Percentiles rank a stretch among this genome's conserved stretches.
phyloP scores from a whole-genome alignment of 2,113 vertebrate species.

The Vidua chalybeata region DNA sequence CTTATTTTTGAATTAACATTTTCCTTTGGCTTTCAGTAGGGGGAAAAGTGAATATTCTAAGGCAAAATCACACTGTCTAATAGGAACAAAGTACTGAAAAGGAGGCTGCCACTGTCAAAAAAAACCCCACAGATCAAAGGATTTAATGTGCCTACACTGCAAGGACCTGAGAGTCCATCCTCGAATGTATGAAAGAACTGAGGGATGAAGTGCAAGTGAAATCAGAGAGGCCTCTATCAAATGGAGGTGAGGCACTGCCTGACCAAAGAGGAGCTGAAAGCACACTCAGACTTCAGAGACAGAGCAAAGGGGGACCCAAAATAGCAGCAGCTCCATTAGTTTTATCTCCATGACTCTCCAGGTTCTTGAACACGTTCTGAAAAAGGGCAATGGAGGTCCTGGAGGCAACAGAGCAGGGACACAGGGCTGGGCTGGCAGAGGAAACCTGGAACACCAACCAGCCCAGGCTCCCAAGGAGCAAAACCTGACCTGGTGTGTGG shows the following conservation, averaged over 20 bases:
- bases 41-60: neutral
- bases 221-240: neutral
- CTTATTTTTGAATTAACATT: neutral
- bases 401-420: neutral
- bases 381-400: fast-evolving
- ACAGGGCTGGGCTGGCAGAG: neutral
- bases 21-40: neutral
- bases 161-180: neutral
- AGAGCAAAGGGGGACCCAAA: neutral
- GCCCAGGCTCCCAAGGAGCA: neutral
- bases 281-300: neutral
- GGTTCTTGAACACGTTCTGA: neutral
- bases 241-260: neutral
- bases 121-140: neutral
- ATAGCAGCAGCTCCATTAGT: neutral
- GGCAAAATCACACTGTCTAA: neutral
- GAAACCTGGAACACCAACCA: too few relatives aligned
- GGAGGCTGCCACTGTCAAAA: neutral
- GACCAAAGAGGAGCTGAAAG: neutral
- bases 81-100: neutral
- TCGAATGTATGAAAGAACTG: neutral
- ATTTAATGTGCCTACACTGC: neutral
- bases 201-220: neutral
- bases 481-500: fast-evolving
- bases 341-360: neutral